A percentile compares a stretch with the other conserved stretches of the same genome.
Evolutionary conservation across 2,797 vertebrate genomes (phyloP).

Genomic region (Characodon lateralis): DNA sequence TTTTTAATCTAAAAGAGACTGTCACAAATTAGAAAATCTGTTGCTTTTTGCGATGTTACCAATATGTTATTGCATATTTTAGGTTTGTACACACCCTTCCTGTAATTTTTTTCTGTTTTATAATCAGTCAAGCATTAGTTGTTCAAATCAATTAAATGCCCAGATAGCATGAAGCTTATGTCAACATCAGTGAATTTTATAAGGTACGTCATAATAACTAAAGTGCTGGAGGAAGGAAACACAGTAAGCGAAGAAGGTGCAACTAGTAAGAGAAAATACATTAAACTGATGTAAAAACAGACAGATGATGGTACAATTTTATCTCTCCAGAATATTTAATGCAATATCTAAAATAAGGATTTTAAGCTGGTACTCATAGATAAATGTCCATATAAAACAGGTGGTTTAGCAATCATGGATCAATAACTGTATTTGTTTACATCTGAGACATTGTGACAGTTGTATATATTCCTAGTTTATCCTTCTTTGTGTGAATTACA

Average conservation of each 20-base stretch:
- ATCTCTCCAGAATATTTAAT: background rate
- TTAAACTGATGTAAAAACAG: background rate
- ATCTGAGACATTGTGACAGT: background rate
- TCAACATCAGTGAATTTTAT: background rate
- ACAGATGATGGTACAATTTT: background rate
- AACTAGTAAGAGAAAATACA: background rate
- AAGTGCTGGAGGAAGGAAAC: background rate
- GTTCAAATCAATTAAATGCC: background rate
- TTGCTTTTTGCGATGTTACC: too few species aligned
- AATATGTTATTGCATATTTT: background rate
- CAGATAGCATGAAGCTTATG: background rate
- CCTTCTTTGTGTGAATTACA: constrained; percentile 1
- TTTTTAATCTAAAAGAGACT: too few species aligned
- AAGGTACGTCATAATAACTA: background rate
- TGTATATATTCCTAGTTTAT: background rate
- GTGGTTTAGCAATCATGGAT: background rate
- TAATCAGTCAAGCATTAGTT: background rate
- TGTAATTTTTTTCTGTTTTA: background rate
- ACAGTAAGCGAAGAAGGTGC: background rate
- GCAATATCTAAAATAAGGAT: background rate
- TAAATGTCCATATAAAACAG: background rate
- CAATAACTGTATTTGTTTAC: background rate
- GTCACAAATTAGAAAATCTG: too few species aligned
- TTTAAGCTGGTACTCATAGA: background rate
- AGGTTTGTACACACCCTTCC: background rate